A percentile compares a stretch with the other conserved stretches of the same genome.
Evolutionary conservation across 30 jellyfish, hydroid and myxozoan species (phyloP).

Genomic region (Pseudorhiza aurosa): DNA sequence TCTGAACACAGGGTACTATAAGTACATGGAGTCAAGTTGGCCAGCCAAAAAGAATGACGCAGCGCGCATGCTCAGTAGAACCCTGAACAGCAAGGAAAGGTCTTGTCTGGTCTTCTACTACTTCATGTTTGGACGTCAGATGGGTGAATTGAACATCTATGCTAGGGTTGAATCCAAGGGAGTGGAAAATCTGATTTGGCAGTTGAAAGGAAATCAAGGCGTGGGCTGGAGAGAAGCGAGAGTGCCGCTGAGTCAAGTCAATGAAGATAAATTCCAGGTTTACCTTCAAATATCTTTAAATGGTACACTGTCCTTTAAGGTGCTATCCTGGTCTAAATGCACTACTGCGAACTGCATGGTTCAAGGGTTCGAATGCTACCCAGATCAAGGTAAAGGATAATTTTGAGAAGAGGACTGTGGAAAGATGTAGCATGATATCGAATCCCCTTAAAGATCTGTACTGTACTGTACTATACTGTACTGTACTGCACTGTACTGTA

Average conservation of each 20-base stretch:
- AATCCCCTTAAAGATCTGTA: no score
- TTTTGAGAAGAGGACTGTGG: no score
- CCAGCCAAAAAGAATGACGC: constrained; percentile 62
- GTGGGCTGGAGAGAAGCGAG: constrained; percentile 59
- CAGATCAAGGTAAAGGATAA: no score
- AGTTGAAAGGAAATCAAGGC: constrained; percentile 82
- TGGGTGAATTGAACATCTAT: constrained; percentile 60
- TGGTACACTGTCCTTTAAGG: no score
- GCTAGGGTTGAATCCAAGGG: neutral
- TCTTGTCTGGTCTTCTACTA: constrained; percentile 70
- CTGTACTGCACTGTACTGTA: neutral
- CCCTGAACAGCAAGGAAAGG: neutral
- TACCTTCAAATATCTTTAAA: no score
- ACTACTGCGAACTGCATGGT: no score
- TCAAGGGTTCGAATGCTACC: no score
- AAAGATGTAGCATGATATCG: no score
- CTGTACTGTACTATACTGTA: neutral
- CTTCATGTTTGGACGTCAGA: constrained; percentile 73
- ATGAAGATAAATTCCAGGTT: neutral
- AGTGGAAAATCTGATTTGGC: constrained; percentile 47
- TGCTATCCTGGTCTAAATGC: no score
- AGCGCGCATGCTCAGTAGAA: constrained; percentile 68
- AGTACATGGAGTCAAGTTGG: constrained; percentile 74
- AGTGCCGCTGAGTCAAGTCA: constrained; percentile 44
- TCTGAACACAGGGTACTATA: constrained; percentile 44